A percentile compares a stretch with the other conserved stretches of the same genome.
Evolutionary conservation across 1,140 invertebrate genomes (phyloP).

Genomic region (Drosophila carrolli): DNA sequence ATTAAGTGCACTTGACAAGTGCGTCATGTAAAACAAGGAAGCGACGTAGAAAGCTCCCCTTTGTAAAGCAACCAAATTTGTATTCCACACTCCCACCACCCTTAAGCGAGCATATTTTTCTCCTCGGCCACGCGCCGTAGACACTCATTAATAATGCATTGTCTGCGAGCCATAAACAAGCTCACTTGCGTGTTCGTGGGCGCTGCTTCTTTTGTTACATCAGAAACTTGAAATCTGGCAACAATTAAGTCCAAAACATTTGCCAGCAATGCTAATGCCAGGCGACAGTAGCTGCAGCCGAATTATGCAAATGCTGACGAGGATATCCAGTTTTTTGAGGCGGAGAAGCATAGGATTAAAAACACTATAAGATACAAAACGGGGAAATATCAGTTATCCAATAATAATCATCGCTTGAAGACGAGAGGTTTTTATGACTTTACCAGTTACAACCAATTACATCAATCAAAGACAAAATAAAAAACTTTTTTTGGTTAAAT

Average conservation of each 20-base stretch:
- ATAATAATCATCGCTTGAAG: no score
- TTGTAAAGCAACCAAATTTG: no score
- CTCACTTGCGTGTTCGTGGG: conserved; percentile 10
- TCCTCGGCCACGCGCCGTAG: conserved; percentile 12
- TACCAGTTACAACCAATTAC: background rate
- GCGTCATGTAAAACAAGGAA: background rate
- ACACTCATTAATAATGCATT: conserved; percentile 37
- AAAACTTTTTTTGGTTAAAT: conserved; percentile 12
- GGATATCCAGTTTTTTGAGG: background rate
- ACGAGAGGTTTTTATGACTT: no score
- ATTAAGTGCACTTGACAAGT: conserved; percentile 12
- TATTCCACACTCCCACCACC: background rate
- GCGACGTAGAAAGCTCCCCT: background rate
- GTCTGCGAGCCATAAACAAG: conserved; percentile 15
- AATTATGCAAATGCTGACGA: conserved; percentile 30
- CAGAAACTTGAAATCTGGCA: conserved; percentile 22
- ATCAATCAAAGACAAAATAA: background rate
- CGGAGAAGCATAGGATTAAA: no score
- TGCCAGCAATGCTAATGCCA: conserved; percentile 18
- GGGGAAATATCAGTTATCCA: no score
- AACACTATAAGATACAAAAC: no score
- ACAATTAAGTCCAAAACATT: conserved; percentile 28
- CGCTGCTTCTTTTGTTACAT: conserved; percentile 14
- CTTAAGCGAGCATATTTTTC: conserved; percentile 12
- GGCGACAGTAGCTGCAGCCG: conserved; percentile 21